Percentiles rank a stretch among this genome's conserved stretches.
phyloP scores from a whole-genome alignment of 2,113 vertebrate species.

The Mohoua ochrocephala region DNA sequence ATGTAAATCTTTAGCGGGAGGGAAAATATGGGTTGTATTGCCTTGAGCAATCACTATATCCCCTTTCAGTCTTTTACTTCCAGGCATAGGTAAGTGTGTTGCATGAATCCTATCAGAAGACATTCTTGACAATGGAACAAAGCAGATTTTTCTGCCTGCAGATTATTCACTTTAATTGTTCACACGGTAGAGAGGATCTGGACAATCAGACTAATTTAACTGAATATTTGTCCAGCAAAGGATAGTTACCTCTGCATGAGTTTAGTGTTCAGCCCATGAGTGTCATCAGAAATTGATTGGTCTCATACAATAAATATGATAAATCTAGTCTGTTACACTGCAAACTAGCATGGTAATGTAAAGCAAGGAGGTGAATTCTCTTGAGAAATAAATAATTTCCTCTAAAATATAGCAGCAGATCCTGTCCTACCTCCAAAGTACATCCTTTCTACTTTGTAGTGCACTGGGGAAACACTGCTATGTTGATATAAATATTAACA shows the following conservation, averaged over 20 bases:
- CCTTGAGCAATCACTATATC: not conserved
- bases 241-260: not conserved
- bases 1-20: not conserved
- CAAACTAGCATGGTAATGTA: not conserved
- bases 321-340: not conserved
- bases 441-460: not conserved
- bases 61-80: not conserved
- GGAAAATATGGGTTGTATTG: not conserved
- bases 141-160: not conserved
- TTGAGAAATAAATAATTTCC: not conserved
- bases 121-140: not conserved
- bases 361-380: not conserved
- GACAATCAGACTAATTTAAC: not conserved
- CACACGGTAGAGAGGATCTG: not conserved
- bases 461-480: not conserved
- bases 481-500: not conserved
- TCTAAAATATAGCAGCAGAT: not conserved
- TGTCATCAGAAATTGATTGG: not conserved
- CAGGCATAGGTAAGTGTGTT: rapidly evolving
- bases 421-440: not conserved
- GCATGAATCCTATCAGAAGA: not conserved
- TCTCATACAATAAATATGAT: not conserved
- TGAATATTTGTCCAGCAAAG: not conserved
- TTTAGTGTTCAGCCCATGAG: not conserved
- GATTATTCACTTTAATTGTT: not conserved